Conservation (phyloP, 2,888 invertebrate species). For the Diachrysia chrysitis region DNA sequence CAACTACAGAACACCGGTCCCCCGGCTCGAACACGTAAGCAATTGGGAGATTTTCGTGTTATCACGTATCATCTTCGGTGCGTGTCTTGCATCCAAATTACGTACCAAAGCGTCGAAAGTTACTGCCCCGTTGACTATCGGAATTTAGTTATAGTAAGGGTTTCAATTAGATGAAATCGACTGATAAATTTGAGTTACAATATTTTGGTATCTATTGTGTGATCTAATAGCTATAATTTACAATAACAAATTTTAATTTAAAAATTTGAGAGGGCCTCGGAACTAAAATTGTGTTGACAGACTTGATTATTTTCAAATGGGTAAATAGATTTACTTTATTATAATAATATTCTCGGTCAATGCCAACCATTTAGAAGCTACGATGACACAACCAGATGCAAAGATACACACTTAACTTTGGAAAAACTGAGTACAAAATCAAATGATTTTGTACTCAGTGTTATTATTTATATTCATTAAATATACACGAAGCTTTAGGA, state of each 20-base stretch:
- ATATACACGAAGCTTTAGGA: conserved; percentile 2
- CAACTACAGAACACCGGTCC: conserved; percentile 65
- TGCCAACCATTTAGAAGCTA: too few relatives aligned
- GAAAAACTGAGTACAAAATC: too few relatives aligned
- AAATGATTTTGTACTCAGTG: background rate
- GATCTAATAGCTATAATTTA: conserved; percentile 18
- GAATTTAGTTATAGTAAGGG: conserved; percentile 64
- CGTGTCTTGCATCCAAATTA: conserved; percentile 81
- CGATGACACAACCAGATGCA: too few relatives aligned
- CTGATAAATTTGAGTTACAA: conserved; percentile 61
- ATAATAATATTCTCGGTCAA: background rate
- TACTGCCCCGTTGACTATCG: conserved; percentile 73
- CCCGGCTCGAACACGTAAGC: conserved; percentile 86
- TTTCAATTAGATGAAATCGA: conserved; percentile 59
- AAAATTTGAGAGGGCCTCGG: background rate
- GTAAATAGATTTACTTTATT: background rate
- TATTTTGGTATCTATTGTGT: conserved; percentile 42
- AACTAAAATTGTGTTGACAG: background rate
- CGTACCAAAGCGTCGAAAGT: conserved; percentile 70
- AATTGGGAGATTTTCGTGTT: conserved; percentile 89
- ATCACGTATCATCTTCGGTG: conserved; percentile 88
- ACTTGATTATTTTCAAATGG: background rate
- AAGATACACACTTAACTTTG: too few relatives aligned
- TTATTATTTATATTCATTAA: conserved; percentile 1
- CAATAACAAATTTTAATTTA: background rate